Conservation (phyloP, 2,888 invertebrate genomes). For the Stenurella melanura region DNA sequence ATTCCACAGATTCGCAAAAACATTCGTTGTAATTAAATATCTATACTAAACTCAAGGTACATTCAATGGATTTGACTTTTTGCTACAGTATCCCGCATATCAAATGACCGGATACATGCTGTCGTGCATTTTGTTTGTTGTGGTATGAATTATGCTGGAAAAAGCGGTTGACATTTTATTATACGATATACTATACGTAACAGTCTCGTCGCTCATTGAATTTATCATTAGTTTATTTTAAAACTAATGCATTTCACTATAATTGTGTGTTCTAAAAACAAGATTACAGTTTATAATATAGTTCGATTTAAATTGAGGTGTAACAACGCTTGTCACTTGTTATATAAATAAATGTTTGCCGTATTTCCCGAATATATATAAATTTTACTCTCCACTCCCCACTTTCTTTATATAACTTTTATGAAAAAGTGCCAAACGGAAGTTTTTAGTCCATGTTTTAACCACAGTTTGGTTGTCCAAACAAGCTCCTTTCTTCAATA, state of each 20-base stretch:
- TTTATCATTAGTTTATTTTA: background rate
- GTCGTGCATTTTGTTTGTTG: constrained; percentile 47
- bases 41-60: background rate
- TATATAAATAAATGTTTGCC: too few relatives aligned
- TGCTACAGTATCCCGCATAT: constrained; percentile 37
- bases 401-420: too few relatives aligned
- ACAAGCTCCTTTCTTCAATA: too few relatives aligned
- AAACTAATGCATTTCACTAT: background rate
- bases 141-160: constrained; percentile 13
- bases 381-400: too few relatives aligned
- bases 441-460: too few relatives aligned
- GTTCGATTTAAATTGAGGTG: too few relatives aligned
- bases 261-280: too few relatives aligned
- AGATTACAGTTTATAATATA: too few relatives aligned
- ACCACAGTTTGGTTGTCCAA: too few relatives aligned
- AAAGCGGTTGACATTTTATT: constrained; percentile 5
- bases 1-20: constrained; percentile 12
- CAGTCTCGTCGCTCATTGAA: background rate
- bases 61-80: constrained; percentile 23
- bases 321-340: too few relatives aligned
- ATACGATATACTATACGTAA: background rate
- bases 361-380: too few relatives aligned
- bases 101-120: constrained; percentile 55
- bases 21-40: background rate
- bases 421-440: too few relatives aligned